Conservation (phyloP, 2,113 vertebrate genomes). For the Cryptotis parvus region DNA sequence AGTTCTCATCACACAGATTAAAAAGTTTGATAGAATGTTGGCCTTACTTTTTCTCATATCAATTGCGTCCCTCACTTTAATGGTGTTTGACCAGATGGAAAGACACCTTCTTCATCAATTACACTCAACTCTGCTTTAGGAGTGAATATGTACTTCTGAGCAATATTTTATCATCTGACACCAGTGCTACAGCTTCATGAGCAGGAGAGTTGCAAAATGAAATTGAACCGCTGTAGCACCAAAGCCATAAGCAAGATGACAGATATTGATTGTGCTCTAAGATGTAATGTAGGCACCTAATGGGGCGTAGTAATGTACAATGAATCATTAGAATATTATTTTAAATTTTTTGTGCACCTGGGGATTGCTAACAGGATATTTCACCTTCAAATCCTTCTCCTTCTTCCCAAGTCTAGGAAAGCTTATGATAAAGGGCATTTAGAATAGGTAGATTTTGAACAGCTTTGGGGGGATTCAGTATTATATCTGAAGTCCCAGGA, state of each 20-base stretch:
- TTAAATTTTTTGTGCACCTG: conserved; percentile 79
- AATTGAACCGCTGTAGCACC: conserved; percentile 78
- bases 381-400: conserved; percentile 78
- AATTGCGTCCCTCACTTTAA: conserved; percentile 62
- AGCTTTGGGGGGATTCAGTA: conserved; percentile 50
- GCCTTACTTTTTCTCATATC: conserved; percentile 40
- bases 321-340: conserved; percentile 85
- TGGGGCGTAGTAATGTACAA: conserved; percentile 81
- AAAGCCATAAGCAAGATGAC: conserved; percentile 82
- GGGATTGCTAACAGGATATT: conserved; percentile 74
- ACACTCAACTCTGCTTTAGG: conserved; percentile 63
- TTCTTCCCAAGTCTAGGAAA: conserved; percentile 25
- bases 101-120: conserved; percentile 80
- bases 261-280: conserved; percentile 82
- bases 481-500: not conserved
- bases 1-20: not conserved
- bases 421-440: conserved; percentile 70
- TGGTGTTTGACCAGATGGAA: conserved; percentile 79
- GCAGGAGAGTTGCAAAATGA: conserved; percentile 78
- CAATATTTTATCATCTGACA: conserved; percentile 80
- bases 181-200: conserved; percentile 74
- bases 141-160: conserved; percentile 78
- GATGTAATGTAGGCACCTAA: conserved; percentile 82
- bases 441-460: conserved; percentile 46
- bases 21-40: conserved; percentile 53